Conservation (phyloP, 2,797 vertebrate species). For the Fistularia commersonii region DNA sequence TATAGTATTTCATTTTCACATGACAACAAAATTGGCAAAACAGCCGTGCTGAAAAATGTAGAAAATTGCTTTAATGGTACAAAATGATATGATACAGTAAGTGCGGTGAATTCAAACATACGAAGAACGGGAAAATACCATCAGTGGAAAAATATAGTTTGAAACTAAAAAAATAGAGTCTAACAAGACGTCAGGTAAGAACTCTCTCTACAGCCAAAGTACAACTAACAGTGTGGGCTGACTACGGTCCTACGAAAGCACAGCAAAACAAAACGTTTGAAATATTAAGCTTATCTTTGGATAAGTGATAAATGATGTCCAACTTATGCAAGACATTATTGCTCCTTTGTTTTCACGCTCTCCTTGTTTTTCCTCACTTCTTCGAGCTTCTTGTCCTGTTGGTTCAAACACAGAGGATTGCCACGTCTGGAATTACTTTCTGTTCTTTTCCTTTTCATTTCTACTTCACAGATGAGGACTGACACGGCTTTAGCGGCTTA, state of each 20-base stretch:
- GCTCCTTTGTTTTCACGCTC: slow-evolving; percentile 76
- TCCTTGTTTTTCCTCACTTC: slow-evolving; percentile 94
- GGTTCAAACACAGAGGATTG: slow-evolving; percentile 9
- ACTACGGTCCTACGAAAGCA: not conserved
- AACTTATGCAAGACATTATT: slow-evolving; percentile 32
- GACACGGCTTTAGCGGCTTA: slow-evolving; percentile 33
- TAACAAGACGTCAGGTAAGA: not conserved
- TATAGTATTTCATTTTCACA: no score
- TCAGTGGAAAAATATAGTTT: not conserved
- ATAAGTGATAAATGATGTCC: slow-evolving; percentile 36
- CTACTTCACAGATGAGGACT: not conserved
- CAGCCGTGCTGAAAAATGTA: no score
- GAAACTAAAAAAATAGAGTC: not conserved
- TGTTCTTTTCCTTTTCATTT: not conserved
- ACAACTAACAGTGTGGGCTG: slow-evolving; percentile 10
- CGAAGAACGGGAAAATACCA: not conserved
- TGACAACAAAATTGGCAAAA: no score
- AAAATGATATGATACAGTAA: no score
- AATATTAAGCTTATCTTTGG: slow-evolving; percentile 65
- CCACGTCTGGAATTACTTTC: not conserved
- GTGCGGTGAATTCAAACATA: no score
- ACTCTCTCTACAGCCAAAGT: not conserved
- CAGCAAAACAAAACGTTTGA: slow-evolving; percentile 1
- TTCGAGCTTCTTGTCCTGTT: slow-evolving; percentile 91
- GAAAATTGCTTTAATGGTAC: no score